Percentiles rank a stretch among this genome's conserved stretches.
Evolutionary conservation across 2,113 vertebrate species (phyloP).

Genomic region (Pagrus major): DNA sequence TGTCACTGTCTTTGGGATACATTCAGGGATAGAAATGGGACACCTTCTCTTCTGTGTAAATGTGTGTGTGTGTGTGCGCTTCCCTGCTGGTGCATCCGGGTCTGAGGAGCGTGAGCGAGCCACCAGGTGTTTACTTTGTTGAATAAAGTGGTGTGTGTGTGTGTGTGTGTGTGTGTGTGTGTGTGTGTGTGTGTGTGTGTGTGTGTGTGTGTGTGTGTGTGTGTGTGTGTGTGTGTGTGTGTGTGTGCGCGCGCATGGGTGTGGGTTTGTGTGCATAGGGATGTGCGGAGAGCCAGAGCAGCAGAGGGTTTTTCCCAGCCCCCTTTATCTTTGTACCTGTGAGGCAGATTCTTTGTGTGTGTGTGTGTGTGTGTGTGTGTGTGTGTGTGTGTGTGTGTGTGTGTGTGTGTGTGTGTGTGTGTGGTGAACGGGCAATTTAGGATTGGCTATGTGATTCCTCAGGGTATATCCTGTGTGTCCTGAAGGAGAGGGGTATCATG

Average conservation of each 20-base stretch:
- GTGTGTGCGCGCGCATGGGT: conserved; percentile 20
- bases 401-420: no score
- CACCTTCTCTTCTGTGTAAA: conserved; percentile 2
- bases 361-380: conserved; percentile 12
- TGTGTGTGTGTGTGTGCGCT: conserved; percentile 11
- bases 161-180: conserved; percentile 38
- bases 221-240: no score
- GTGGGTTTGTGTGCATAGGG: conserved; percentile 14
- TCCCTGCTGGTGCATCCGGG: conserved; percentile 53
- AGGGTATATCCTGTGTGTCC: conserved; percentile 29
- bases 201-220: conserved; percentile 21
- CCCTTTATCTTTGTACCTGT: conserved; percentile 8
- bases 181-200: conserved; percentile 22
- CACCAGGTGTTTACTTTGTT: conserved; percentile 69
- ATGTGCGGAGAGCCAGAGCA: conserved; percentile 26
- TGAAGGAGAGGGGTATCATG: conserved; percentile 9
- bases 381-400: not conserved
- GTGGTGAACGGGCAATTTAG: conserved; percentile 7
- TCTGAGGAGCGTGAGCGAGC: conserved; percentile 21
- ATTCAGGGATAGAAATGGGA: not conserved
- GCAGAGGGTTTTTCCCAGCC: conserved; percentile 22
- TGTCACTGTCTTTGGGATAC: not conserved
- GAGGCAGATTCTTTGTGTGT: not conserved
- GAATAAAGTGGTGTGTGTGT: conserved; percentile 51
- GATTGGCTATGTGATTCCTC: conserved; percentile 40